Evolutionary conservation across 2,113 vertebrate genomes (phyloP).

Genomic region (Centropristis striata): DNA sequence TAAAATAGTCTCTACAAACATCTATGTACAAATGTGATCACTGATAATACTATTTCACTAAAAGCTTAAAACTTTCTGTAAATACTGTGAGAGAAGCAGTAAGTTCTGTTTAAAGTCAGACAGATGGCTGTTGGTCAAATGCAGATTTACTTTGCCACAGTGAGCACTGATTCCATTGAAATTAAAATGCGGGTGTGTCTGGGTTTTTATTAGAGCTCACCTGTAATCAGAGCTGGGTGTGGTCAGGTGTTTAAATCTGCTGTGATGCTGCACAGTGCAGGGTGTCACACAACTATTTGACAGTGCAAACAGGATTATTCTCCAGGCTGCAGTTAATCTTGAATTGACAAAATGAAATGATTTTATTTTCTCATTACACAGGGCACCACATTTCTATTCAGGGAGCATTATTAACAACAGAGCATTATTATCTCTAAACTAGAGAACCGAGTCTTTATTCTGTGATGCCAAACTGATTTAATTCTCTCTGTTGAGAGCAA

Average conservation of each 20-base stretch:
- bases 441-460: slow-evolving; percentile 2
- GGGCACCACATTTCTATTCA: neutral
- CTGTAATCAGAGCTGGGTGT: slow-evolving; percentile 6
- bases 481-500: neutral
- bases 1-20: no score
- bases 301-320: neutral
- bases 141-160: no score
- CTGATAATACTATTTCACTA: no score
- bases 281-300: neutral
- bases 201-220: neutral
- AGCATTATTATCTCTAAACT: neutral
- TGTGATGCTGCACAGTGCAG: neutral
- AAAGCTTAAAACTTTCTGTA: no score
- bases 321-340: slow-evolving; percentile 36
- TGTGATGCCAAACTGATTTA: slow-evolving; percentile 34
- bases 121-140: no score
- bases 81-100: no score
- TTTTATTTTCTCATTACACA: neutral
- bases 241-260: neutral
- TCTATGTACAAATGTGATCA: no score
- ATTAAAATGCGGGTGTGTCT: neutral
- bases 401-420: neutral
- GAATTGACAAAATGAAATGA: neutral
- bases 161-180: no score
- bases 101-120: no score